Evolutionary conservation across 2,888 invertebrate genomes (phyloP).

Genomic region (Hypomecis punctinalis): DNA sequence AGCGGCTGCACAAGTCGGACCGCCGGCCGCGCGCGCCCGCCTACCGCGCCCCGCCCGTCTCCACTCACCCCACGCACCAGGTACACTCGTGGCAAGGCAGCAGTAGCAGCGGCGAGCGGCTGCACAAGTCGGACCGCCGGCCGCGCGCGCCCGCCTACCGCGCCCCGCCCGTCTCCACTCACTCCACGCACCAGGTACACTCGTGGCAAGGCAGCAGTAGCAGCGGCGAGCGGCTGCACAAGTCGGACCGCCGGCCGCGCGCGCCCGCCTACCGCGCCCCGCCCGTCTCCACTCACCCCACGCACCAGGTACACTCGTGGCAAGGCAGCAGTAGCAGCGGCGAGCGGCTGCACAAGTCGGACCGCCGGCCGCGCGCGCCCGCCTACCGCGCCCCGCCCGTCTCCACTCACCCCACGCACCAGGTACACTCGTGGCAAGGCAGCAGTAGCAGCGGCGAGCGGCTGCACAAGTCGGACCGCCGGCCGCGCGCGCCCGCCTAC

Average conservation of each 20-base stretch:
- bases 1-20: conserved; percentile 50
- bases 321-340: conserved; percentile 59
- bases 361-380: conserved; percentile 57
- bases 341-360: conserved; percentile 48
- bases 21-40: conserved; percentile 56
- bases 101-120: conserved; percentile 51
- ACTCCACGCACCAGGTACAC: conserved; percentile 27
- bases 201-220: conserved; percentile 3
- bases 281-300: conserved; percentile 46
- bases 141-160: conserved; percentile 62
- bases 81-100: conserved; percentile 3
- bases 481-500: conserved; percentile 60
- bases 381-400: conserved; percentile 66
- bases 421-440: conserved; percentile 46
- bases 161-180: conserved; percentile 57
- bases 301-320: conserved; percentile 20
- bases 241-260: conserved; percentile 52
- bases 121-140: conserved; percentile 51
- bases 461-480: conserved; percentile 49
- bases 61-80: conserved; percentile 28
- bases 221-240: conserved; percentile 48
- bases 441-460: conserved; percentile 54
- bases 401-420: conserved; percentile 25
- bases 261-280: conserved; percentile 67
- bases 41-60: conserved; percentile 66